Percentiles rank a stretch among this genome's conserved stretches.
phyloP scores from a whole-genome alignment of 2,888 invertebrate species.

The Mythimna vitellina region DNA sequence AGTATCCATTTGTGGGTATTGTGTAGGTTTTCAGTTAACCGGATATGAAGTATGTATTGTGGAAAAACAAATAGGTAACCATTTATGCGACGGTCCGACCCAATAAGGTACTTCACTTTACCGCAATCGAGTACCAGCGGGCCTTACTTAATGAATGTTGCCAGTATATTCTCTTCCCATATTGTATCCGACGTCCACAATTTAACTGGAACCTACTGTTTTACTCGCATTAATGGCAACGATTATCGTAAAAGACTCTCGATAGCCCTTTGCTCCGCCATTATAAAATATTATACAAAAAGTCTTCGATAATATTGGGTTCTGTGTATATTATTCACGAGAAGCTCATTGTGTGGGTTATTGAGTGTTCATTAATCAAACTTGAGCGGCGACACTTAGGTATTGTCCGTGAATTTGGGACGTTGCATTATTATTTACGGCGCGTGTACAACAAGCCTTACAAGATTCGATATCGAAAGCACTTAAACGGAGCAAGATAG shows the following conservation, averaged over 20 bases:
- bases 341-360: conserved; percentile 60
- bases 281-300: conserved; percentile 52
- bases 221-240: conserved; percentile 44
- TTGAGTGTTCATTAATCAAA: conserved; percentile 79
- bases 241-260: conserved; percentile 56
- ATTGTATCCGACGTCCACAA: conserved; percentile 36
- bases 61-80: conserved; percentile 29
- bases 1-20: not conserved
- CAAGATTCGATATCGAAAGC: conserved; percentile 72
- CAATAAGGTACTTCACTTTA: conserved; percentile 40
- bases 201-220: conserved; percentile 42
- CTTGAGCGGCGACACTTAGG: conserved; percentile 72
- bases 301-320: conserved; percentile 54
- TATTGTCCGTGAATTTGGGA: conserved; percentile 74
- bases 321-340: conserved; percentile 57
- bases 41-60: conserved; percentile 46
- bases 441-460: conserved; percentile 62
- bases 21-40: conserved; percentile 21
- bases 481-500: conserved; percentile 60
- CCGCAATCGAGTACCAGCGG: conserved; percentile 8
- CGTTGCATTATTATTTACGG: conserved; percentile 74
- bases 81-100: conserved; percentile 19
- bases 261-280: conserved; percentile 40
- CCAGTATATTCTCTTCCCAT: conserved; percentile 13
- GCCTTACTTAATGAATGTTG: conserved; percentile 32